A percentile compares a stretch with the other conserved stretches of the same genome.
These are phyloP conservation scores for Tetramorium parvispinum DNA, from an alignment of 1,140 invertebrate species.

Conservation along the genomic window DNA sequence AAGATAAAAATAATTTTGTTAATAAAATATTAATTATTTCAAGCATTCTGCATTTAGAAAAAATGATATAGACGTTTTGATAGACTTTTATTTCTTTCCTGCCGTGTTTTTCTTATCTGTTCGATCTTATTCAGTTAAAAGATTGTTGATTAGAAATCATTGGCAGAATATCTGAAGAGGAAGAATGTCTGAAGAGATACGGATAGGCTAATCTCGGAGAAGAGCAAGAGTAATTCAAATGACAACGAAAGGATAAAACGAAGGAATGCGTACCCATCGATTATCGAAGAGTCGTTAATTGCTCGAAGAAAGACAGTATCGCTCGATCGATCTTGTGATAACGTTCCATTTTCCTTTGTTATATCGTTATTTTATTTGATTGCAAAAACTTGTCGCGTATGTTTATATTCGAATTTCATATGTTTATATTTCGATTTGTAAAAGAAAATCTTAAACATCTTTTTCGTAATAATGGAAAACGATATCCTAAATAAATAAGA, in stretches of 20 bases:
- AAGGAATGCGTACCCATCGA: conserved; percentile 45
- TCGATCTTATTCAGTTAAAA: not conserved
- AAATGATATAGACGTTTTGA: not conserved
- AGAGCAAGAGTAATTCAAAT: conserved; percentile 1
- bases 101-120: not conserved
- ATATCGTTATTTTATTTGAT: not conserved
- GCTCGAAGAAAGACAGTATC: conserved; percentile 2
- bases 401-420: no score
- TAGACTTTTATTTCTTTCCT: not conserved
- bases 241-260: conserved; percentile 43
- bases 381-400: not conserved
- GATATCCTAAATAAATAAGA: not conserved
- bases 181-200: not conserved
- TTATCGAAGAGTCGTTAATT: conserved; percentile 43
- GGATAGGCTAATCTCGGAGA: conserved; percentile 8
- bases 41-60: not conserved
- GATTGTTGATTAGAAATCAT: conserved; percentile 41
- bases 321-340: conserved; percentile 34
- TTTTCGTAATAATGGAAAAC: not conserved
- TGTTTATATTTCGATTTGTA: not conserved
- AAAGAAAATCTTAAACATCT: not conserved
- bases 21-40: not conserved
- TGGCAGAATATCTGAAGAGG: not conserved
- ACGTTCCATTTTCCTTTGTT: conserved; percentile 22
- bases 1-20: not conserved